A percentile compares a stretch with the other conserved stretches of the same genome.
Conservation (phyloP, 2,797 vertebrate species). For the Notoglanidium macrostoma region DNA sequence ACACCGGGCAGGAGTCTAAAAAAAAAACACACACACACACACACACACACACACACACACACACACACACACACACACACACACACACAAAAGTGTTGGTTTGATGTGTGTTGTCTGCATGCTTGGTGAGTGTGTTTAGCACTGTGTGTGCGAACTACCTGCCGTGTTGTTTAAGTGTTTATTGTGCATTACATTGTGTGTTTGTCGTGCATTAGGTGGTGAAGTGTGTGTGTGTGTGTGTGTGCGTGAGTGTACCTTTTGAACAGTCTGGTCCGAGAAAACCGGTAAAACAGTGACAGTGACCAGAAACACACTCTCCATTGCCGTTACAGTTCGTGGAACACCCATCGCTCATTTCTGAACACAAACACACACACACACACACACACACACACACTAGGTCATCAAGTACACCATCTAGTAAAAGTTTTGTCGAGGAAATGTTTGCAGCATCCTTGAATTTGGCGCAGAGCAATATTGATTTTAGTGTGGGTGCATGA, state of each 20-base stretch:
- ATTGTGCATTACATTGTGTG: neutral
- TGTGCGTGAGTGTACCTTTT: constrained; percentile 75
- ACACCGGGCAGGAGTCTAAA: constrained; percentile 84
- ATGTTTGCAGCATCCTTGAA: neutral
- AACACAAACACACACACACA: constrained; percentile 33
- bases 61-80: constrained; percentile 31
- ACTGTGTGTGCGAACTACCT: neutral
- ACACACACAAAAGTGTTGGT: constrained; percentile 29
- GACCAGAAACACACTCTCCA: constrained; percentile 86
- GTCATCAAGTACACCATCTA: constrained; percentile 5
- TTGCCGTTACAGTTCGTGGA: constrained; percentile 89
- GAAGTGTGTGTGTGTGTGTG: constrained; percentile 47
- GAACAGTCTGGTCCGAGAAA: constrained; percentile 88
- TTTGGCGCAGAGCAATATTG: neutral
- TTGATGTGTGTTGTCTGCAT: neutral
- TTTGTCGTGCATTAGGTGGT: neutral
- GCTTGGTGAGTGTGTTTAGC: neutral
- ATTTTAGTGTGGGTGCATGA: constrained; percentile 10
- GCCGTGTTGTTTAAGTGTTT: neutral
- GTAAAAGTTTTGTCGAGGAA: constrained; percentile 2
- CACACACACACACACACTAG: constrained; percentile 43
- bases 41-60: constrained; percentile 39
- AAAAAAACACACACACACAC: constrained; percentile 41
- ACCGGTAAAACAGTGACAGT: constrained; percentile 88
- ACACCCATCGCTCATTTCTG: constrained; percentile 86